These are phyloP conservation scores for Drosophila recens DNA, from an alignment of 2,888 invertebrate genomes.

Conservation along the genomic window DNA sequence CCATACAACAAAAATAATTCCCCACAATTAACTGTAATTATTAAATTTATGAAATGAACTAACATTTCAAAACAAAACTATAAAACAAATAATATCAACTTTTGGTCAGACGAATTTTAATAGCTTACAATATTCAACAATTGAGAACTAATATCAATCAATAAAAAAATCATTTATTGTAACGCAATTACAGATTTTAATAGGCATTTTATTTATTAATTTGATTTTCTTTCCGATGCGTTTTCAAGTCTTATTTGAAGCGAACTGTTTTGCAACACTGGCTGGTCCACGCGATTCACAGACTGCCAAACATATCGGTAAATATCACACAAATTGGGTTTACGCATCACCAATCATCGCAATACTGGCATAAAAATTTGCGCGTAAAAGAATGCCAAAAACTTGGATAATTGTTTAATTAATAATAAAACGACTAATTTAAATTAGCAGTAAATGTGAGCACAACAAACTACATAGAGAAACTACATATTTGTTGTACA, in stretches of 20 bases:
- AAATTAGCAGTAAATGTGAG: conserved; percentile 21
- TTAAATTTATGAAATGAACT: background rate
- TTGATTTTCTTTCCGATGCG: background rate
- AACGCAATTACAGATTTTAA: background rate
- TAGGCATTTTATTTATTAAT: background rate
- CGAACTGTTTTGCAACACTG: conserved; percentile 31
- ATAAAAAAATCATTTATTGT: background rate
- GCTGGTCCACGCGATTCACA: conserved; percentile 40
- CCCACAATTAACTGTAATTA: background rate
- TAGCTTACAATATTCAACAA: no score
- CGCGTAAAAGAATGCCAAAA: conserved; percentile 68
- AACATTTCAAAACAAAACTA: background rate
- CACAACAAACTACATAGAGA: background rate
- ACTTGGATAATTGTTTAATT: no score
- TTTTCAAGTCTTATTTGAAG: background rate
- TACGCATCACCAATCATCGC: conserved; percentile 56
- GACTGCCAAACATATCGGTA: conserved; percentile 28
- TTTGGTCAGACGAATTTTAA: no score
- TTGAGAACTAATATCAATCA: background rate
- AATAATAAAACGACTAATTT: conserved; percentile 28
- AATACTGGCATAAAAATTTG: conserved; percentile 62
- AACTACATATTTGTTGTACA: conserved; percentile 8
- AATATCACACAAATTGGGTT: conserved; percentile 26
- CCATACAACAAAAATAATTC: background rate
- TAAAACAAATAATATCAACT: no score